Percentiles rank a stretch among this genome's conserved stretches.
Conservation (phyloP, 2,113 vertebrate species). For the Seriola quinqueradiata region DNA sequence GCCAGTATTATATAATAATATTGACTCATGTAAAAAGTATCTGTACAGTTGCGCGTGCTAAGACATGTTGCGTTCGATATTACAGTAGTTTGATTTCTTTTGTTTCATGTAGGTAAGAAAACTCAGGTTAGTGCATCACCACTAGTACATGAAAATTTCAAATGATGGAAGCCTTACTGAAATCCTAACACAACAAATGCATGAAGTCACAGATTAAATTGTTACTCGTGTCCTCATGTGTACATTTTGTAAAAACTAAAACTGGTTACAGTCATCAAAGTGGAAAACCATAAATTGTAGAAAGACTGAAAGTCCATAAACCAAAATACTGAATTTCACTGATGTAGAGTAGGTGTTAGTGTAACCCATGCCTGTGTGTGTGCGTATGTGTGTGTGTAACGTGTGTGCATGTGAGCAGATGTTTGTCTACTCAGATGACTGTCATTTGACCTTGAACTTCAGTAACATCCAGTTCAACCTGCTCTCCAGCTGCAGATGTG, state of each 20-base stretch:
- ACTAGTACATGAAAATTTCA: neutral
- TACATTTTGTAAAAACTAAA: neutral
- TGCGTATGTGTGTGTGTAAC: neutral
- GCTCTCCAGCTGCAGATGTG: conserved; percentile 40
- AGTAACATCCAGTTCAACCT: conserved; percentile 19
- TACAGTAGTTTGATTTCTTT: neutral
- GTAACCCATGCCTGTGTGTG: neutral
- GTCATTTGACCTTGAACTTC: conserved; percentile 50
- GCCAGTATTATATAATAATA: too few species aligned
- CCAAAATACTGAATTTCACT: neutral
- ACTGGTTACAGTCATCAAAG: neutral
- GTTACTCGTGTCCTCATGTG: neutral
- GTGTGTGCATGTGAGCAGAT: conserved; percentile 23
- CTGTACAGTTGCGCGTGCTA: too few species aligned
- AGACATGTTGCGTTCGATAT: neutral
- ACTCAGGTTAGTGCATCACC: neutral
- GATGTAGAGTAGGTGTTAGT: neutral
- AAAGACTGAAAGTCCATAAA: neutral
- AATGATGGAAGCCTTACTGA: neutral
- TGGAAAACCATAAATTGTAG: neutral
- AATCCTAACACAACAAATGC: neutral
- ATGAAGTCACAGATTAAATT: neutral
- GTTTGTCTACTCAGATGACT: conserved; percentile 44
- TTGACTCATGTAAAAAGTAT: too few species aligned
- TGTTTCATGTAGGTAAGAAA: neutral